Evolutionary conservation across 2,888 invertebrate species (phyloP), one percentile per base, ranked within the genome.

Genomic region (Phalera bucephala): DNA sequence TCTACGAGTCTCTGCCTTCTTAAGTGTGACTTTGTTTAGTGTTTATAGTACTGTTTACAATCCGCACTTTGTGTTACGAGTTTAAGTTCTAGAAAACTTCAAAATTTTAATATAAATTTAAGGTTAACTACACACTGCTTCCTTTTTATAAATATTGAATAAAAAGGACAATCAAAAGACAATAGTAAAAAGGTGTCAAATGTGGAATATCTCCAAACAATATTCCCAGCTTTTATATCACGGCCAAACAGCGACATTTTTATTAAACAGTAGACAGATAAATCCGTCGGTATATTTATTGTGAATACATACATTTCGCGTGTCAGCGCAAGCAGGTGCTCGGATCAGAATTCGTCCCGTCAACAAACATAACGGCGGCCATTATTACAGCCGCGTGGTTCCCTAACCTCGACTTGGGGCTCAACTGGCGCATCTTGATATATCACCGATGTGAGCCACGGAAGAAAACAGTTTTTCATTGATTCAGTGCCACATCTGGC

Each of bases 401-500:
- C 47, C 56, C 44, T 50, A 48, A 53, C 52, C 51, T 57, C 32
- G 33, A 44, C 55, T 50, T 38, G 42, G 32, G 33, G 39, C 55
- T 47, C 61, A 46, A 55, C 56, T 62, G 60, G 52, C 64, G 63
- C 72, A 65, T 77, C 73, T 69, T 79, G 79, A 85, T 77, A 86
- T 80, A 84, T 85, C 65, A 64, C 57, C 68, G 66, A 72, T 74
- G 76, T 74, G 77, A 73, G 72, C 70, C 88, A 86, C 85, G 88
- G 65, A 79, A 73, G 77, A 80, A 83, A 88, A 85, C 87, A 84
- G 80, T 88, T 87, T 88, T 87, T 88, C 88, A 88, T 87, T 86
- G 88, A 87, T 86, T 86, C 86, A 79, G 79, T 74, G 83, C 64
- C 88, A 80, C 89, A 88, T 86, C 89, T 87, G 88, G 88, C 83